Evolutionary conservation across 1,140 invertebrate genomes (phyloP).

Genomic region (Zophobas morio): DNA sequence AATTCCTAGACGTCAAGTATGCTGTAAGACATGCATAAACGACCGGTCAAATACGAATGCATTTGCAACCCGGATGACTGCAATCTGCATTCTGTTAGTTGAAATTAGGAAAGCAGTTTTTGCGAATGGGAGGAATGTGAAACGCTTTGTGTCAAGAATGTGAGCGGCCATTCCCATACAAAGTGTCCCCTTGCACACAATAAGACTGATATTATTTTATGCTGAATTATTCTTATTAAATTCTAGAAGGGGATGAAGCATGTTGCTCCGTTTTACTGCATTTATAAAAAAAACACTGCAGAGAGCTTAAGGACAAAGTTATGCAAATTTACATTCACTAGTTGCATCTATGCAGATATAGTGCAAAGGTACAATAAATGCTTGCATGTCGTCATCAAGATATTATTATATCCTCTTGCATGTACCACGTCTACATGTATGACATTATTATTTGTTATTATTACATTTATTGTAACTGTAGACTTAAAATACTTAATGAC

Average conservation of each 20-base stretch:
- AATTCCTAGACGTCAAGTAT: constrained; percentile 14
- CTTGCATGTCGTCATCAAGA: no score
- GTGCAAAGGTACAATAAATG: no score
- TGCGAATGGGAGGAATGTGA: constrained; percentile 4
- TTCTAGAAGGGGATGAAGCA: background rate
- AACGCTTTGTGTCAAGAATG: constrained; percentile 16
- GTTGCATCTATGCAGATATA: no score
- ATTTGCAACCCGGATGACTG: background rate
- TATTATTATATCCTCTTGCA: no score
- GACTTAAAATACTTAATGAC: no score
- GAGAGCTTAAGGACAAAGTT: no score
- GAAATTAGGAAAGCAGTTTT: constrained; percentile 20
- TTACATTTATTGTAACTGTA: no score
- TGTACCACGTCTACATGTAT: no score
- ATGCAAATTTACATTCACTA: no score
- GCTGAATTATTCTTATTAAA: background rate
- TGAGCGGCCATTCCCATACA: constrained; percentile 9
- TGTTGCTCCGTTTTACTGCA: no score
- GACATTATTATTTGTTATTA: no score
- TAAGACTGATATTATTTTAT: constrained; percentile 21
- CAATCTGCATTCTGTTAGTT: constrained; percentile 19
- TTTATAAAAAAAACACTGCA: no score
- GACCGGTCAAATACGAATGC: constrained; percentile 25
- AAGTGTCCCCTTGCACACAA: background rate
- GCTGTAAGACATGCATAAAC: constrained; percentile 15